Conservation (phyloP, 2,797 vertebrate genomes). For the Semotilus atromaculatus region DNA sequence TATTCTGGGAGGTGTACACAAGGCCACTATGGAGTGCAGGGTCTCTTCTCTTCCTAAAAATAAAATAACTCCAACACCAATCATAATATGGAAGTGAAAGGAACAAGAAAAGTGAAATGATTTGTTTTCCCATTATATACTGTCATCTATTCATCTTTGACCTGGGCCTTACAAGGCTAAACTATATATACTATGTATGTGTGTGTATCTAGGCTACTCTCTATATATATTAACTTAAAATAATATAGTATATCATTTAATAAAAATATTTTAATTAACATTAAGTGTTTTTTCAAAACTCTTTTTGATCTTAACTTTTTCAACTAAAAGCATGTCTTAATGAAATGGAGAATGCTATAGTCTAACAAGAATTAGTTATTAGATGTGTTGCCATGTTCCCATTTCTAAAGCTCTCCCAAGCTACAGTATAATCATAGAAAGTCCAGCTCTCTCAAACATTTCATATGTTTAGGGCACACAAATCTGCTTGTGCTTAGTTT, state of each 20-base stretch:
- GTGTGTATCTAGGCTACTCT: no score
- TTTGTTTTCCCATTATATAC: not conserved
- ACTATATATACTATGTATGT: not conserved
- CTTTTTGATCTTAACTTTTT: no score
- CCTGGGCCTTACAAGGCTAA: not conserved
- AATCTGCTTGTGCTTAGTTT: not conserved
- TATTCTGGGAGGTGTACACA: not conserved
- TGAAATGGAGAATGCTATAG: not conserved
- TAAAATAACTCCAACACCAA: not conserved
- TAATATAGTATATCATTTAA: not conserved
- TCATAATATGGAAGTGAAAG: conserved; percentile 4
- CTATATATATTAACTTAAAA: not conserved
- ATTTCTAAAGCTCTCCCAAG: not conserved
- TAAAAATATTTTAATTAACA: not conserved
- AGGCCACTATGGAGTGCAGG: not conserved
- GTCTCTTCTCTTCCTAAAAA: conserved; percentile 1
- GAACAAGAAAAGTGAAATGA: not conserved
- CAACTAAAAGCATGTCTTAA: not conserved
- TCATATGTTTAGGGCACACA: not conserved
- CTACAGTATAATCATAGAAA: not conserved
- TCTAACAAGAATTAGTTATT: not conserved
- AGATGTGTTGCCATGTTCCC: not conserved
- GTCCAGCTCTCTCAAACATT: not conserved
- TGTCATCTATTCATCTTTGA: not conserved
- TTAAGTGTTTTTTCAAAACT: not conserved